Evolutionary conservation across 1,140 invertebrate species (phyloP).

Genomic region (Cydia splendana): DNA sequence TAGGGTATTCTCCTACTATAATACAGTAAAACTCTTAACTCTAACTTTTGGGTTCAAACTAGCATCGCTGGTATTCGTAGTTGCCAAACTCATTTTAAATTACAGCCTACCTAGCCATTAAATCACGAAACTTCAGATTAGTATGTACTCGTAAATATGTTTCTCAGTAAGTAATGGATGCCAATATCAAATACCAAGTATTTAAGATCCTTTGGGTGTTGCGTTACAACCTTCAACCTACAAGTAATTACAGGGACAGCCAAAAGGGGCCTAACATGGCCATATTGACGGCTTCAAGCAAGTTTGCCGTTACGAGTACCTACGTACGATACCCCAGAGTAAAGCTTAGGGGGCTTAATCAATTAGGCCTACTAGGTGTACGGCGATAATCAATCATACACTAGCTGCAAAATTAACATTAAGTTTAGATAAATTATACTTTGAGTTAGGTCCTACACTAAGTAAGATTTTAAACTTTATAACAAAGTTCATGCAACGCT

Average conservation of each 20-base stretch:
- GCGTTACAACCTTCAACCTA: neutral
- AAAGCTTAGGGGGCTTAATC: constrained; percentile 1
- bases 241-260: neutral
- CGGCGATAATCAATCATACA: neutral
- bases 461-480: too few relatives aligned
- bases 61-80: too few relatives aligned
- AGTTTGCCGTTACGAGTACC: constrained; percentile 5
- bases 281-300: neutral
- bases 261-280: neutral
- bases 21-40: too few relatives aligned
- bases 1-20: too few relatives aligned
- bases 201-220: neutral
- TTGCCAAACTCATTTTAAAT: too few relatives aligned
- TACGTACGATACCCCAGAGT: constrained; percentile 2
- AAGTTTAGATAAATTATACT: neutral
- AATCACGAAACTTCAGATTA: too few relatives aligned
- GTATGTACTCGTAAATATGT: too few relatives aligned
- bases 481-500: too few relatives aligned
- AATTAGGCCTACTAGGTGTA: constrained; percentile 10
- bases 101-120: too few relatives aligned
- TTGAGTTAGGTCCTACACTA: neutral
- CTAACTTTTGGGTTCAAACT: too few relatives aligned
- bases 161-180: too few relatives aligned
- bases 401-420: neutral
- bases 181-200: too few relatives aligned